Percentiles rank a stretch among this genome's conserved stretches.
These are phyloP conservation scores for Pardalotus punctatus DNA, from an alignment of 2,113 vertebrate genomes.

Conservation along the genomic window DNA sequence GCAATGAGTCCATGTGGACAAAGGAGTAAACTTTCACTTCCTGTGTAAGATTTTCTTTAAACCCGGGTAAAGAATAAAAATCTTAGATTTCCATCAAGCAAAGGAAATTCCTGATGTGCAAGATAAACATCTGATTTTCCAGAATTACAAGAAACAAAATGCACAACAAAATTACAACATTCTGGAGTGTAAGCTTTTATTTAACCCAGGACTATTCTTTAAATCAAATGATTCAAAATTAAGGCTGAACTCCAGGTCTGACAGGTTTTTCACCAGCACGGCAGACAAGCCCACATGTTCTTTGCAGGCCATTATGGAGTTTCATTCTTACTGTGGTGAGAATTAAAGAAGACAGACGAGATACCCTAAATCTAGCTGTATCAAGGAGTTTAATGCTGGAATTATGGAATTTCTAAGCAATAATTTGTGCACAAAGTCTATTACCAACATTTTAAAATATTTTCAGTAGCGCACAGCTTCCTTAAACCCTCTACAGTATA, in stretches of 20 bases:
- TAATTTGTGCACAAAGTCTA: neutral
- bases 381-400: neutral
- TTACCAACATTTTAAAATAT: neutral
- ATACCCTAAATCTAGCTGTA: neutral
- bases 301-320: neutral
- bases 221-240: neutral
- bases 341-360: neutral
- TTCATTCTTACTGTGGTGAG: neutral
- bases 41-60: neutral
- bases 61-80: neutral
- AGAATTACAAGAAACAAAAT: neutral
- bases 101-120: neutral
- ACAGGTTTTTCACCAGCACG: neutral
- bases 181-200: neutral
- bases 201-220: neutral
- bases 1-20: neutral
- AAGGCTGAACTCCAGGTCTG: constrained; percentile 29
- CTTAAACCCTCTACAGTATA: neutral
- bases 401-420: neutral
- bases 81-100: neutral
- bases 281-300: neutral
- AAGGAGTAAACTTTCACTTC: neutral
- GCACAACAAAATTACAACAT: neutral
- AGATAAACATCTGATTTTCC: neutral
- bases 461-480: neutral